A percentile compares a stretch with the other conserved stretches of the same genome.
Conservation (phyloP, 2,113 vertebrate species). For the Pygoscelis adeliae region DNA sequence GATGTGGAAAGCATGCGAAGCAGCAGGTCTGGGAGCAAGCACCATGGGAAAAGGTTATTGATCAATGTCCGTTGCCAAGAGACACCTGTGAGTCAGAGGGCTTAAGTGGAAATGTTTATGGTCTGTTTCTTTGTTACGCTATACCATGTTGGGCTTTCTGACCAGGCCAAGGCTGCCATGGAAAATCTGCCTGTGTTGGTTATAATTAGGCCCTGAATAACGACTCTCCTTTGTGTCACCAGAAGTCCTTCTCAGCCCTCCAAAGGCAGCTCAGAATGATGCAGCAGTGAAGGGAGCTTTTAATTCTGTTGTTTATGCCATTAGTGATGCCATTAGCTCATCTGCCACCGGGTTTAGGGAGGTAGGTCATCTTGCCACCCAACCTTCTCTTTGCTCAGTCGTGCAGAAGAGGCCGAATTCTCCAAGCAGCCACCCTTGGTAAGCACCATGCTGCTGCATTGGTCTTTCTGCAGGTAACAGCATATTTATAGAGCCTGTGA, state of each 20-base stretch:
- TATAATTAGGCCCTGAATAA: conserved; percentile 49
- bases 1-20: background rate
- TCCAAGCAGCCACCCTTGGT: background rate
- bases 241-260: background rate
- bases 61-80: background rate
- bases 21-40: background rate
- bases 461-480: background rate
- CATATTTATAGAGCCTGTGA: background rate
- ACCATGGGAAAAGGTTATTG: background rate
- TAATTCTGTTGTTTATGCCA: background rate
- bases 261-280: background rate
- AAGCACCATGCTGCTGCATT: background rate
- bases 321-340: background rate
- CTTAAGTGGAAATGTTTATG: conserved; percentile 15
- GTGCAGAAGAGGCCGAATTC: background rate
- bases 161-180: background rate
- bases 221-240: background rate
- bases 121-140: background rate
- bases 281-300: background rate
- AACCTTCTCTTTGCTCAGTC: background rate
- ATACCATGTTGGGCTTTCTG: background rate
- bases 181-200: background rate
- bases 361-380: background rate
- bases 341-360: accelerated
- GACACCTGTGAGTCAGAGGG: background rate